A percentile compares a stretch with the other conserved stretches of the same genome.
Evolutionary conservation across 2,797 vertebrate genomes (phyloP).

Genomic region (Sebastes paucispinis): DNA sequence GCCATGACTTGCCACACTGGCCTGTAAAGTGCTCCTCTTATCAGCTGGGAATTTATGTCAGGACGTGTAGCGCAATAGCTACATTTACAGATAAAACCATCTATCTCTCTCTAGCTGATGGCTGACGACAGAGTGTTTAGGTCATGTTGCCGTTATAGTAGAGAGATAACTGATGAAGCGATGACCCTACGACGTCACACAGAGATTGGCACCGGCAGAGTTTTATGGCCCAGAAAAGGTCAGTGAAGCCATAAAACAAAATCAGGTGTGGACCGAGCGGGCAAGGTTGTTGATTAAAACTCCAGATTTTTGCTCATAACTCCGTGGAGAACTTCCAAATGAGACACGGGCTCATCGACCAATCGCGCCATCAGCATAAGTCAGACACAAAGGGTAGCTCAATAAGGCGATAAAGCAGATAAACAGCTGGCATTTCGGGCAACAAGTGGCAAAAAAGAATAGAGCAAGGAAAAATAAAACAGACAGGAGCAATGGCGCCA

Average conservation of each 20-base stretch:
- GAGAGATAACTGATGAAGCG: conserved; percentile 72
- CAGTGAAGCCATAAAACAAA: conserved; percentile 66
- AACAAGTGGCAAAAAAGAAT: conserved; percentile 44
- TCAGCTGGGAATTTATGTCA: conserved; percentile 75
- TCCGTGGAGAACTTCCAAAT: conserved; percentile 39
- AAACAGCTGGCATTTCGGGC: conserved; percentile 54
- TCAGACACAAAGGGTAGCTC: conserved; percentile 51
- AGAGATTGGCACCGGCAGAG: conserved; percentile 65
- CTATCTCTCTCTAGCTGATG: conserved; percentile 67
- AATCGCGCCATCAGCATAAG: conserved; percentile 8
- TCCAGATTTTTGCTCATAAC: conserved; percentile 44
- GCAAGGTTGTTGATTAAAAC: conserved; percentile 65
- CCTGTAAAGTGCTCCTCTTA: conserved; percentile 65
- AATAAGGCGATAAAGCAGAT: conserved; percentile 48
- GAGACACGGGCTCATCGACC: conserved; percentile 37
- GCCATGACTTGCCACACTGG: conserved; percentile 41
- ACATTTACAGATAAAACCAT: conserved; percentile 76
- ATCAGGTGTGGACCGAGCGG: conserved; percentile 21
- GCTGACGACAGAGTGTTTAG: conserved; percentile 69
- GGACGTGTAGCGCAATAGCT: conserved; percentile 63
- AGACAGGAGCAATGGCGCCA: neutral
- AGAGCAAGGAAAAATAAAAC: conserved; percentile 15
- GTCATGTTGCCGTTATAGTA: conserved; percentile 60
- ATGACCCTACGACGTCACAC: conserved; percentile 59
- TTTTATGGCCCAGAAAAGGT: conserved; percentile 74